phyloP scores from a whole-genome alignment of 2,797 vertebrate species.

The Macrochelys suwanniensis region DNA sequence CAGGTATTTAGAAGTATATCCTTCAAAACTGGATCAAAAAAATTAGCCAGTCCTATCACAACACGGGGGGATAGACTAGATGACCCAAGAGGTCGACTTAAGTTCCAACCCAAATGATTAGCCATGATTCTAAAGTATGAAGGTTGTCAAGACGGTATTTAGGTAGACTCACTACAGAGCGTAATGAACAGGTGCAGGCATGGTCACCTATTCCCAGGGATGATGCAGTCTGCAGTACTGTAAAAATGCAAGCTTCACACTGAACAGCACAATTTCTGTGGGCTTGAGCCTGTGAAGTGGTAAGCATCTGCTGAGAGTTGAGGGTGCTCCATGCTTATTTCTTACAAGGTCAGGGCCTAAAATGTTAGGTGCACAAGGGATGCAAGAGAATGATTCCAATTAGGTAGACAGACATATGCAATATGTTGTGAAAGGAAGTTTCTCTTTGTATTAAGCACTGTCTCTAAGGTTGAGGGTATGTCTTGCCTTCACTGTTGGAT shows the following conservation, averaged over 20 bases:
- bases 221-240: neutral
- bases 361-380: neutral
- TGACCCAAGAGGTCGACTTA: rapidly evolving
- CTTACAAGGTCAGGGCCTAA: neutral
- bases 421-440: neutral
- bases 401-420: neutral
- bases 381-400: neutral
- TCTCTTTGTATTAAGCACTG: neutral
- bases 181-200: neutral
- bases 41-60: rapidly evolving
- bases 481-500: neutral
- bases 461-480: neutral
- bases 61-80: rapidly evolving
- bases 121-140: neutral
- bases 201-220: neutral
- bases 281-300: neutral
- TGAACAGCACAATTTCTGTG: neutral
- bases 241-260: neutral
- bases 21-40: neutral
- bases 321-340: neutral
- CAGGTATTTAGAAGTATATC: neutral
- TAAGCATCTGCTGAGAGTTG: neutral
- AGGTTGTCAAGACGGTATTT: neutral
- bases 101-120: neutral
- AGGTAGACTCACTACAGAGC: neutral